These are phyloP conservation scores for Zophobas morio DNA, from an alignment of 1,140 invertebrate genomes.

Conservation along the genomic window DNA sequence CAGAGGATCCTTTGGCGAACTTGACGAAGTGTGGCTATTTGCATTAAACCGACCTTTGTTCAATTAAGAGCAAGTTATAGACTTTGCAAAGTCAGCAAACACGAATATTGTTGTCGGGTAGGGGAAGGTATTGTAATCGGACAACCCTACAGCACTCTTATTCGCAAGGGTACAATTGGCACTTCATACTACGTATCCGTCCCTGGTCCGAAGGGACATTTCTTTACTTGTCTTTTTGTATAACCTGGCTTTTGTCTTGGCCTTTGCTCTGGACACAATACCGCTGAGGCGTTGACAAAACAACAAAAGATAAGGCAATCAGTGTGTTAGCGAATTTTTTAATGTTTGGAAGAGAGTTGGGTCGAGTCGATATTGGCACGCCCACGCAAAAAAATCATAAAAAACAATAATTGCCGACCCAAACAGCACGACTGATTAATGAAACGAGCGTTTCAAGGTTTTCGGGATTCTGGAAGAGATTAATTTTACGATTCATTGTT, in stretches of 20 bases:
- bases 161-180: slow-evolving; percentile 43
- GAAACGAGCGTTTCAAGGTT: slow-evolving; percentile 20
- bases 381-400: slow-evolving; percentile 17
- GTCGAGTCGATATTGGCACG: slow-evolving; percentile 14
- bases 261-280: slow-evolving; percentile 22
- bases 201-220: slow-evolving; percentile 33
- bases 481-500: slow-evolving; percentile 11
- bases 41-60: slow-evolving; percentile 38
- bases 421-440: slow-evolving; percentile 31
- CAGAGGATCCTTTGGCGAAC: background rate
- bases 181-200: slow-evolving; percentile 37
- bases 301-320: slow-evolving; percentile 44
- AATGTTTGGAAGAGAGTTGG: background rate
- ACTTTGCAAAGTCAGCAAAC: slow-evolving; percentile 43
- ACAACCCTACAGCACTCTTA: slow-evolving; percentile 13
- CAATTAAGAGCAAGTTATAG: slow-evolving; percentile 35
- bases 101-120: slow-evolving; percentile 32
- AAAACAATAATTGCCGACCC: slow-evolving; percentile 34
- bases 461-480: background rate
- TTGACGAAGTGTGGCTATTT: slow-evolving; percentile 17
- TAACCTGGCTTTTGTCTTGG: slow-evolving; percentile 20
- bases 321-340: background rate
- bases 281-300: slow-evolving; percentile 16
- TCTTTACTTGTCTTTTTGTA: slow-evolving; percentile 8
- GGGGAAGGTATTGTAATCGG: slow-evolving; percentile 38